phyloP scores from a whole-genome alignment of 1,140 invertebrate genomes.

The Hyles euphorbiae region DNA sequence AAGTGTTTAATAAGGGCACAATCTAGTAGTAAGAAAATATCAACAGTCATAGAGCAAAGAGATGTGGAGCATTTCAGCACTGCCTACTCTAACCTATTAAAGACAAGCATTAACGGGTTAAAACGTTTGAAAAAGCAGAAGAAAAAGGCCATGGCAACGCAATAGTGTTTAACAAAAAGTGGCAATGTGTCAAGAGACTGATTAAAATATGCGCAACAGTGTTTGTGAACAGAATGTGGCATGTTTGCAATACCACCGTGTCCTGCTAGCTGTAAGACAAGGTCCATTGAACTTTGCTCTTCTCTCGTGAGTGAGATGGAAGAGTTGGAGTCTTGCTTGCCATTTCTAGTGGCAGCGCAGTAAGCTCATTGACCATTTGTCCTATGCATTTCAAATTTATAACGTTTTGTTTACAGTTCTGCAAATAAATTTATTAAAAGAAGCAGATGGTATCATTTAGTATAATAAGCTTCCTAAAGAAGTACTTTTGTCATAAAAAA shows the following conservation, averaged over 20 bases:
- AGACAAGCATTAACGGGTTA: conserved; percentile 90
- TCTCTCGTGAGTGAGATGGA: conserved; percentile 57
- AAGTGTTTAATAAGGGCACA: conserved; percentile 86
- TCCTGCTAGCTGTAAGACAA: conserved; percentile 36
- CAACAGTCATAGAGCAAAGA: conserved; percentile 87
- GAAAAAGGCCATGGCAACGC: conserved; percentile 73
- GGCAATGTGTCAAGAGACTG: conserved; percentile 53
- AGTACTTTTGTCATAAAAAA: too few relatives aligned
- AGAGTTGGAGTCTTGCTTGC: conserved; percentile 61
- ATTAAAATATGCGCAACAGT: conserved; percentile 36
- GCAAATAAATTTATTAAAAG: conserved; percentile 5
- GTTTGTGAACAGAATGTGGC: conserved; percentile 27
- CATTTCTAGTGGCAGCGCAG: conserved; percentile 44
- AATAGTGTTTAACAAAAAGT: conserved; percentile 35
- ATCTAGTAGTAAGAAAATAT: conserved; percentile 85
- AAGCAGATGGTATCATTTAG: not conserved
- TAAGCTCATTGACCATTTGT: conserved; percentile 53
- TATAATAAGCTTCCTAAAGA: not conserved
- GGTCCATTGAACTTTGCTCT: conserved; percentile 70
- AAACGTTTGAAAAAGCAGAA: conserved; percentile 90
- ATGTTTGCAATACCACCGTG: conserved; percentile 23
- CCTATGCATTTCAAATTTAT: conserved; percentile 40
- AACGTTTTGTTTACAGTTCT: conserved; percentile 9
- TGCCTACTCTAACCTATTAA: conserved; percentile 88
- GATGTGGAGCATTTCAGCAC: conserved; percentile 92